Evolutionary conservation across 1,140 invertebrate species (phyloP), one percentile per base, ranked within the genome.

Genomic region (Euschistus heros): DNA sequence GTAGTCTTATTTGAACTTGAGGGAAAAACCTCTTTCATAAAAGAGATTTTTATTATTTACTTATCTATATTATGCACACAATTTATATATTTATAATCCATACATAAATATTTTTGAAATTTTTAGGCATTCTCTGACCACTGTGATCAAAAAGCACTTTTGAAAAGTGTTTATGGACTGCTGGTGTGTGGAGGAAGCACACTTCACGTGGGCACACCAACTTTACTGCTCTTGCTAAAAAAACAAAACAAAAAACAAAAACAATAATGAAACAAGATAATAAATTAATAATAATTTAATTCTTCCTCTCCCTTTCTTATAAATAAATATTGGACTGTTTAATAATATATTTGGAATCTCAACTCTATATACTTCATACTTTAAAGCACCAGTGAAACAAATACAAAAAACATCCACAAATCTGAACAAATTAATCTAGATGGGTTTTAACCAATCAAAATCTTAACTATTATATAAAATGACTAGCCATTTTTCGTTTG

Each of bases 11-110:
- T 54, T 3, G n/a, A 22, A 54, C 52, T 54, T 22, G 22, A 54
- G 52, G 52, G 57, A 30, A 17, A 30, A 60, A 60, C 57, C 57
- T 60, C 57, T 60, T 60, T 60, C 57, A 30, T 60, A 60, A 60
- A 60, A 60, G 57, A 60, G 57, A 60, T 60, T 60, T 60, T 30
- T 22, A 30, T n/a, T 18, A 18, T 14, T 47, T 47, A 18, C 18
- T 17, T 20, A 54, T 20, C 52, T 54, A 54, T 54, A 54, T 54
- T 54, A 54, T 54, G n/a, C 52, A 54, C 52, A n/a, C 54, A 24
- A 50, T 50, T 27, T 20, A 60, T 18, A 60, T 60, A 17, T 60
- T 27, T 60, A 33, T 47, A 54, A 54, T 54, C 18, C 14, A 60
- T 60, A 50, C 47, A 60, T 60, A 60, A n/a, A 60, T 60, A 60